Evolutionary conservation across 2,797 vertebrate species (phyloP), one percentile per base, ranked within the genome.

Genomic region (Rhabdomys pumilio): DNA sequence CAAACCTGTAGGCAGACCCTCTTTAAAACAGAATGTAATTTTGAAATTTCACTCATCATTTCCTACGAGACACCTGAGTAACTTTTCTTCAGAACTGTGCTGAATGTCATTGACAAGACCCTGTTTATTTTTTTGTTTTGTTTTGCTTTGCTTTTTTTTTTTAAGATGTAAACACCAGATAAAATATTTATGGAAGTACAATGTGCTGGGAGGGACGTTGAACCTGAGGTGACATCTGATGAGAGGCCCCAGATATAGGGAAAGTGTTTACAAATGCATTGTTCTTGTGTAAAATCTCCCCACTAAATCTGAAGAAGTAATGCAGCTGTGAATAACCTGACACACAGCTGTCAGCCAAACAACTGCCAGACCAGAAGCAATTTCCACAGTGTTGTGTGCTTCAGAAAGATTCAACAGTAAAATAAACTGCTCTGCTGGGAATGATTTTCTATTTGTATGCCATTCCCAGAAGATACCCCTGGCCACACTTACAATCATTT

Each of bases 401-500:
- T 24, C 31, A 84, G 88, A 96, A 93, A 67, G 53, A 72, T 84
- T 93, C 90, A 96, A 75, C 90, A 94, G 93, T 77, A 95, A 97
- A 97, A 93, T 69, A 94, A 92, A 96, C 72, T 59, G n/a, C 31
- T 95, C 69, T 63, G 17, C 50, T 50, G 80, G 91, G 88, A 94
- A 90, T 95, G 87, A 91, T 59, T 72, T 95, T 55, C 93, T 79
- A 31, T 96, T 87, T 93, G 67, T 91, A 91, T 72, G 53, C 72
- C 80, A 10, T 94, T 79, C 69, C 83, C 50, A 29, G 73, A 86
- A 92, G 76, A 91, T 17, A 77, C 44, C 50, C 19, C 90, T 95
- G 89, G 50, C 44, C 55, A 89, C 72, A 87, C 55, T 93, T 81
- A 76, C 29, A 90, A 94, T 90, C 61, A 57, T 79, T 96, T 95